Evolutionary conservation across 1,140 invertebrate species (phyloP), one percentile per base, ranked within the genome.

Genomic region (Eupristina koningsbergeri): DNA sequence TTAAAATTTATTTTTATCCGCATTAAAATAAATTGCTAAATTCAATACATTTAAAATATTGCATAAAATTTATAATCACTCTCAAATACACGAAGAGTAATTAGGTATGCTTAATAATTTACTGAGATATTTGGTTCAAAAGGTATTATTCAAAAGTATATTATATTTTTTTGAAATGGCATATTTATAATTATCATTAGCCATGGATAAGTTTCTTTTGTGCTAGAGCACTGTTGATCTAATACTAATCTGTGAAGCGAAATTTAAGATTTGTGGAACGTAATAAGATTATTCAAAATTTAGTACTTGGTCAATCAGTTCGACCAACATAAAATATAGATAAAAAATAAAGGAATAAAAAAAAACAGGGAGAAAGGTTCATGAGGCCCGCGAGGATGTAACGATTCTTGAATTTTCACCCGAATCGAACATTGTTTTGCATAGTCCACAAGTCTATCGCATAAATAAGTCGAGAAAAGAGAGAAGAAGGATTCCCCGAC

Each of bases 401-500:
- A 58, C 58, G 76, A 64, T 74, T 41, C n/a, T 74, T 69, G 53
- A 81, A 81, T 74, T 81, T 81, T 82, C 76, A 86, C 86, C 86
- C 84, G 80, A 76, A 73, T 41, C 84, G 81, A 88, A 89, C 88
- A 89, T 90, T 89, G 90, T 91, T 91, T 89, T 84, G 85, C 87
- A 87, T 88, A 64, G 58, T 75, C 45, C 82, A 84, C 86, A 75
- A 79, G 86, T 86, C 89, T 88, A 90, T 90, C 89, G 87, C 90
- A 90, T 91, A 91, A 91, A 91, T 91, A 91, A 91, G 88, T 91
- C 88, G 90, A 83, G 81, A 81, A n/a, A 76, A 82, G 82, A 80
- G 79, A 85, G 86, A 87, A 85, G 84, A 86, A 86, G 86, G 86
- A 85, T 87, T n/a, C n/a, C n/a, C 86, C 85, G 86, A 86, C 84